Evolutionary conservation across 1,140 invertebrate species (phyloP).

Genomic region (Panonychus citri): DNA sequence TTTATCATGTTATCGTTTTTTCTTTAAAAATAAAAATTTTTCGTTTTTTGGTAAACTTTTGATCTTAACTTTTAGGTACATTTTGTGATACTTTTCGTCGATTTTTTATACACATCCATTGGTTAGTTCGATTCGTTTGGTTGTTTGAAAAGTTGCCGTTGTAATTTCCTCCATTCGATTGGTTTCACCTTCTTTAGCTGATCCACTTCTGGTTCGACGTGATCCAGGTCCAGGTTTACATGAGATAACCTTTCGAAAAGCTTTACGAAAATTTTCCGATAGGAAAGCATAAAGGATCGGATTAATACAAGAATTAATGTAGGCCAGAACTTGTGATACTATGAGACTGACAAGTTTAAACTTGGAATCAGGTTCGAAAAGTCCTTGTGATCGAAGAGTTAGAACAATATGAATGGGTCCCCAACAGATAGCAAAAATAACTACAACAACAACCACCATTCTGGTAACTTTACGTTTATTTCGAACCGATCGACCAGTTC

Average conservation of each 20-base stretch:
- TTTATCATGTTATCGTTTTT: too few species aligned
- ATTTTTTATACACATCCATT: too few species aligned
- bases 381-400: constrained; percentile 41
- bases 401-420: constrained; percentile 70
- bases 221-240: constrained; percentile 6
- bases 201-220: too few species aligned
- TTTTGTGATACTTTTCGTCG: too few species aligned
- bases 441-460: constrained; percentile 77
- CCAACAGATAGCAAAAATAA: constrained; percentile 88
- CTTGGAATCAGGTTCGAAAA: constrained; percentile 34
- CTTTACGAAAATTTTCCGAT: constrained; percentile 61
- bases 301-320: constrained; percentile 60
- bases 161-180: too few species aligned
- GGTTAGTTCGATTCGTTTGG: too few species aligned
- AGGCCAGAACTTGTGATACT: constrained; percentile 66
- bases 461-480: constrained; percentile 72
- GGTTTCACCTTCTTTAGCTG: too few species aligned
- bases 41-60: too few species aligned
- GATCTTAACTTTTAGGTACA: too few species aligned
- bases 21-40: too few species aligned
- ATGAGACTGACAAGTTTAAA: constrained; percentile 49
- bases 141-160: too few species aligned
- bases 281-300: constrained; percentile 49
- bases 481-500: constrained; percentile 43
- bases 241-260: constrained; percentile 40